phyloP scores from a whole-genome alignment of 2,888 invertebrate genomes.

The Trimorus sp. region DNA sequence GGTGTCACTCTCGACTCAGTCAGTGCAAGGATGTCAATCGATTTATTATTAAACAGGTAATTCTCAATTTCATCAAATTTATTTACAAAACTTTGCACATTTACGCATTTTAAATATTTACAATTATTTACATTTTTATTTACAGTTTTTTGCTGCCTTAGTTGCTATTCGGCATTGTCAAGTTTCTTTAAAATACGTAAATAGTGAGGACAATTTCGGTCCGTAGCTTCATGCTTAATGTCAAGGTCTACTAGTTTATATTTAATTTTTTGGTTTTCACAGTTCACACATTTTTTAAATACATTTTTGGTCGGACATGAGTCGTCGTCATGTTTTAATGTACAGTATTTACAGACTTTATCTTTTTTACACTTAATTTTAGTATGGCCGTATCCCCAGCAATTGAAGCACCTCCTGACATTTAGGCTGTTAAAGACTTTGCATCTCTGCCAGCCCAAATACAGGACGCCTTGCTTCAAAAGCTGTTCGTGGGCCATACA shows the following conservation, averaged over 20 bases:
- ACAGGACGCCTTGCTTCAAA: constrained; percentile 9
- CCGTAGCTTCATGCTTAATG: constrained; percentile 8
- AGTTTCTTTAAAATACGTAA: constrained; percentile 9
- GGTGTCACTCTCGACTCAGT: constrained; percentile 14
- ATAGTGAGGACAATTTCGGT: constrained; percentile 16
- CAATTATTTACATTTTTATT: constrained; percentile 2
- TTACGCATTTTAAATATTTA: constrained; percentile 14
- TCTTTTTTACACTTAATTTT: constrained; percentile 33
- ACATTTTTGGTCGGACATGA: constrained; percentile 12
- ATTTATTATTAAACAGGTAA: constrained; percentile 31
- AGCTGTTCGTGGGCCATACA: constrained; percentile 15
- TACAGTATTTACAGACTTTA: constrained; percentile 26
- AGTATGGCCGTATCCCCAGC: constrained; percentile 34
- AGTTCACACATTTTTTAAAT: constrained; percentile 38
- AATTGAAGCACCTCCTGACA: constrained; percentile 34
- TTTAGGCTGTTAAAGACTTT: constrained; percentile 29
- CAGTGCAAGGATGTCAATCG: constrained; percentile 23
- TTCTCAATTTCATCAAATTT: constrained; percentile 49
- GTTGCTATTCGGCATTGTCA: constrained; percentile 20
- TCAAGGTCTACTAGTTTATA: constrained; percentile 8
- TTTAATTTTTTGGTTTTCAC: constrained; percentile 15
- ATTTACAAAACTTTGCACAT: constrained; percentile 38
- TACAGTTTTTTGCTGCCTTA: not conserved
- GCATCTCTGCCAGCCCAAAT: constrained; percentile 30
- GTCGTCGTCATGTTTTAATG: constrained; percentile 25